Conservation (phyloP, 2,888 invertebrate genomes). For the Thysanoteuthis rhombus region DNA sequence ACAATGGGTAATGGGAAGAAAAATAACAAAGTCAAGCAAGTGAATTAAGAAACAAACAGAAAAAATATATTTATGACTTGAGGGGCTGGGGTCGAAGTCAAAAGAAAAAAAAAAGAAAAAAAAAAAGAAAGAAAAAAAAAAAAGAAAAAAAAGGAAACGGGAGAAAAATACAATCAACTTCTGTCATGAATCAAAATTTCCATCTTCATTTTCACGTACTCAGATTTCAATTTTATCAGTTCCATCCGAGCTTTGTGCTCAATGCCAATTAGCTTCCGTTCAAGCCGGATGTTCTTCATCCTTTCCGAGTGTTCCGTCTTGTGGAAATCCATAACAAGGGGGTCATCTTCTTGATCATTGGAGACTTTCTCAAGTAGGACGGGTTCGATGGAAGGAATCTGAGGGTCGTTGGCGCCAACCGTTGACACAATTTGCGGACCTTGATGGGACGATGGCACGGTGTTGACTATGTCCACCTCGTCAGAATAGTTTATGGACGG, state of each 20-base stretch:
- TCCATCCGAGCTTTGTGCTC: conserved; percentile 26
- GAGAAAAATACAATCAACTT: conserved; percentile 18
- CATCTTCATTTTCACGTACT: conserved; percentile 16
- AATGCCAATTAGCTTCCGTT: neutral
- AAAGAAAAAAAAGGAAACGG: no score
- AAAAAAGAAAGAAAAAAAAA: no score
- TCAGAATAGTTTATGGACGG: conserved; percentile 22
- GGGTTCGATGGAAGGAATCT: conserved; percentile 1
- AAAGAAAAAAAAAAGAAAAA: neutral
- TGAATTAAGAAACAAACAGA: neutral
- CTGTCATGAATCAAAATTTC: neutral
- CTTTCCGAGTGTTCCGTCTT: conserved; percentile 14
- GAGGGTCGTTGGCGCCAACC: neutral
- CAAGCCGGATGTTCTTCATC: conserved; percentile 17
- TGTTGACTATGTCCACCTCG: neutral
- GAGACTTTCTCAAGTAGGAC: conserved; percentile 23
- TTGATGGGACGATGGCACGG: neutral
- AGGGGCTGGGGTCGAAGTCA: neutral
- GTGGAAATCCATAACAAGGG: neutral
- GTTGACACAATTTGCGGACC: neutral
- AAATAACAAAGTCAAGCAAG: neutral
- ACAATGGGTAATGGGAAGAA: no score
- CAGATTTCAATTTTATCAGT: conserved; percentile 13
- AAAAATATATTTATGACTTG: neutral
- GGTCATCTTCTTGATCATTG: neutral